These are phyloP conservation scores for Drosophila bipectinata DNA, from an alignment of 1,140 invertebrate genomes.

Conservation along the genomic window DNA sequence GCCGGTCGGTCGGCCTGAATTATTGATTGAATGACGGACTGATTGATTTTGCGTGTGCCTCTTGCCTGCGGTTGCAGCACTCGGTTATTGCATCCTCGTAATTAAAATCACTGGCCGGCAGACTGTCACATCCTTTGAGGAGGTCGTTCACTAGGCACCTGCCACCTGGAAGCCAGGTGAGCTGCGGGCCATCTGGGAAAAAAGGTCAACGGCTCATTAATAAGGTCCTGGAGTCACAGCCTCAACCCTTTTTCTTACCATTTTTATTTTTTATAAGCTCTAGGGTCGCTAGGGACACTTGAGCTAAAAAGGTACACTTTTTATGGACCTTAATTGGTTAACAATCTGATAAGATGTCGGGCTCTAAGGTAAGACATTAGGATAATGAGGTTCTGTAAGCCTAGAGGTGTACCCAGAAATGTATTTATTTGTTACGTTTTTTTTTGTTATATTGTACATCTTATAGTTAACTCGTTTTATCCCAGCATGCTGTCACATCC, in stretches of 20 bases:
- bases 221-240: conserved; percentile 16
- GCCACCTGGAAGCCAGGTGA: conserved; percentile 11
- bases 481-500: neutral
- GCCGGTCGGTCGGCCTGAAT: conserved; percentile 25
- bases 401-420: too few species aligned
- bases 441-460: too few species aligned
- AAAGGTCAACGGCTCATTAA: conserved; percentile 47
- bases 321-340: conserved; percentile 44
- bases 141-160: conserved; percentile 19
- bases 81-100: conserved; percentile 45
- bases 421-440: too few species aligned
- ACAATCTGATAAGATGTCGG: conserved; percentile 41
- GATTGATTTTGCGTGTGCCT: conserved; percentile 59
- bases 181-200: conserved; percentile 13
- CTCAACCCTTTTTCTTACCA: conserved; percentile 6
- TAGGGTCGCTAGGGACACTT: conserved; percentile 15
- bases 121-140: conserved; percentile 12
- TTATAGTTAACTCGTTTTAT: too few species aligned
- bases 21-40: conserved; percentile 65
- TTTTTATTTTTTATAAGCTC: conserved; percentile 14
- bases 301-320: conserved; percentile 25
- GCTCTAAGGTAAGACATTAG: conserved; percentile 28
- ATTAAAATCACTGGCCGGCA: conserved; percentile 50
- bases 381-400: neutral
- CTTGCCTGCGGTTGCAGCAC: conserved; percentile 36